phyloP scores from a whole-genome alignment of 2,113 vertebrate genomes.

The Macrotis lagotis region DNA sequence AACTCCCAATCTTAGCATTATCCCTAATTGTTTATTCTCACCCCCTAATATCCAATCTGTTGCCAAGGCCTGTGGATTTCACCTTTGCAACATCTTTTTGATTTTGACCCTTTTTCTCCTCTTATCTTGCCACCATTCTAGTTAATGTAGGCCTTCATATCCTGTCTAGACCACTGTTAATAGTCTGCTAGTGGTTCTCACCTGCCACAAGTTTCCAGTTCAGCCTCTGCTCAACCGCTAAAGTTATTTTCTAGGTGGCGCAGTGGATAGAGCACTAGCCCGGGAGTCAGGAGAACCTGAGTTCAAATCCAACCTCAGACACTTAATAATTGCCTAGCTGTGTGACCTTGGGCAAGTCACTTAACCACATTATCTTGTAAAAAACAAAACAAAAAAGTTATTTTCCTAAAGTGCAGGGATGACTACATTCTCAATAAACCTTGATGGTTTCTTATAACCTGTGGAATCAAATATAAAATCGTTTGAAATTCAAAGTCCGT shows the following conservation, averaged over 20 bases:
- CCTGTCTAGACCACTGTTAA: not conserved
- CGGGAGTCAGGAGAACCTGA: no score
- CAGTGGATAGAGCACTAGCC: no score
- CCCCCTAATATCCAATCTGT: not conserved
- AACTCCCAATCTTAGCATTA: not conserved
- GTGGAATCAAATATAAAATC: not conserved
- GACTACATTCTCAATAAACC: not conserved
- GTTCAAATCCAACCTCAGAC: no score
- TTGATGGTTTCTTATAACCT: not conserved
- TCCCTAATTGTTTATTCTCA: not conserved
- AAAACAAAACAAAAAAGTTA: no score
- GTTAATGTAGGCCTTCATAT: not conserved
- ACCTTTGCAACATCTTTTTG: not conserved
- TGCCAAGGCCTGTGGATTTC: not conserved
- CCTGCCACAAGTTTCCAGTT: not conserved
- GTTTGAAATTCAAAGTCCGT: not conserved
- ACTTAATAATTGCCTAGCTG: no score
- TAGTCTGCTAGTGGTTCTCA: not conserved
- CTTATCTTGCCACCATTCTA: not conserved
- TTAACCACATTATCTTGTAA: no score
- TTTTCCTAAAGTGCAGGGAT: not conserved
- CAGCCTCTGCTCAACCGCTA: not conserved
- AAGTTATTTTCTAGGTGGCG: no score
- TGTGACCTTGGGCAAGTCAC: no score
- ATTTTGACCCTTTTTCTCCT: not conserved